A percentile compares a stretch with the other conserved stretches of the same genome.
Evolutionary conservation across 2,888 invertebrate genomes (phyloP).

Genomic region (Piscicola geometra): DNA sequence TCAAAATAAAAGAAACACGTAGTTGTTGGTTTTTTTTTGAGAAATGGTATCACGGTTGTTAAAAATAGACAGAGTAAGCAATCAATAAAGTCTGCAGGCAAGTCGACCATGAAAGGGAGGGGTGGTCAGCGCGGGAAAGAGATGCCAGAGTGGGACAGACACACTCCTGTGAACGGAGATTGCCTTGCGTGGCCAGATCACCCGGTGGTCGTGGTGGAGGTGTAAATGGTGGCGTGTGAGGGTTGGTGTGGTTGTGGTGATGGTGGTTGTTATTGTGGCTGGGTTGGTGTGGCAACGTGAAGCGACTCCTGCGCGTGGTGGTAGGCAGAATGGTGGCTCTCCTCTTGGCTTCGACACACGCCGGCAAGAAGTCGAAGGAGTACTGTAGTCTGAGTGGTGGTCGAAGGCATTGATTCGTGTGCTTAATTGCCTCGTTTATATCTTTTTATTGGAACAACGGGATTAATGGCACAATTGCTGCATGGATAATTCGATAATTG

Average conservation of each 20-base stretch:
- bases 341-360: conserved; percentile 29
- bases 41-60: conserved; percentile 4
- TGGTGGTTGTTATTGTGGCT: not conserved
- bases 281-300: not conserved
- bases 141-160: conserved; percentile 9
- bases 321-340: not conserved
- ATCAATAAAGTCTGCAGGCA: not conserved
- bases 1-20: too few species aligned
- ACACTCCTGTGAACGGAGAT: not conserved
- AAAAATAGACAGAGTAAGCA: not conserved
- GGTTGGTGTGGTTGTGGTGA: conserved; percentile 3
- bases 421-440: too few species aligned
- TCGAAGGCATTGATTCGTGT: too few species aligned
- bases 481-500: too few species aligned
- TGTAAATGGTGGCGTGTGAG: not conserved
- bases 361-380: conserved; percentile 41
- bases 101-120: not conserved
- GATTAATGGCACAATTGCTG: too few species aligned
- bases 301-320: conserved; percentile 15
- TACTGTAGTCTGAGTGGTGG: conserved; percentile 36
- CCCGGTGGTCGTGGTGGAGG: not conserved
- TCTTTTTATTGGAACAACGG: too few species aligned
- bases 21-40: too few species aligned
- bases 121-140: not conserved
- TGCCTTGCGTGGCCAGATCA: not conserved